Evolutionary conservation across 64 coral and sea anemone genomes (phyloP), one percentile per base, ranked within the genome.

Genomic region (Dendronephthya gigantea): DNA sequence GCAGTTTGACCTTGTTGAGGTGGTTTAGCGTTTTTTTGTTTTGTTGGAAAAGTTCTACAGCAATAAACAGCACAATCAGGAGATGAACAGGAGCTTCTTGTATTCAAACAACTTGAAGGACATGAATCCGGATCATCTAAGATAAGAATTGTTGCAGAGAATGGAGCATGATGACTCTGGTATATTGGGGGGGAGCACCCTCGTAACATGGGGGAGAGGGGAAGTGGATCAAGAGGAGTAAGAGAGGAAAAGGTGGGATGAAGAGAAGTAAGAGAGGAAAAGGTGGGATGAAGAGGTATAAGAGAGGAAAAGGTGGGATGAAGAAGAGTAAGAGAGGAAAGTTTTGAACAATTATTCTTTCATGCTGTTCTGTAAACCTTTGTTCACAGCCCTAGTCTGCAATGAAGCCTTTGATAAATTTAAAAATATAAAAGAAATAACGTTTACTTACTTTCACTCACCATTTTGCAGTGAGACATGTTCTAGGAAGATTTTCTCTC

Each of bases 401-500:
- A 74, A 74, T 30, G 19, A 74, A 30, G 13, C n/a, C n/a, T n/a
- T n/a, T n/a, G n/a, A n/a, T n/a, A 2, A 74, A 28, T 74, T 2
- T 25, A 2, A 30, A 74, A 74, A 74, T 2, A 30, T 1, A 27
- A 74, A 1, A 74, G 23, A 15, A 34, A 76, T 27, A 7, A 0
- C 15, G 2, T 39, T 79, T 79, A 79, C 72, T 79, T 79, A 79
- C 72, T 79, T 66, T 79, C 72, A 79, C 72, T 79, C 72, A 79
- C 72, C 72, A 39, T 79, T 79, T 79, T 79, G 72, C 0, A 79
- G 72, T 79, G 72, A 79, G 72, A 79, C 72, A 39, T 39, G 30
- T 0, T 19, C 36, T 8, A 79, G 30, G 6, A 79, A 36, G 15
- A 79, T 36, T 29, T 79, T 79, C 29, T 79, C 72, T 16, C 72